Evolutionary conservation across 2,888 invertebrate genomes (phyloP), one percentile per base, ranked within the genome.

Genomic region (Hypena proboscidalis): DNA sequence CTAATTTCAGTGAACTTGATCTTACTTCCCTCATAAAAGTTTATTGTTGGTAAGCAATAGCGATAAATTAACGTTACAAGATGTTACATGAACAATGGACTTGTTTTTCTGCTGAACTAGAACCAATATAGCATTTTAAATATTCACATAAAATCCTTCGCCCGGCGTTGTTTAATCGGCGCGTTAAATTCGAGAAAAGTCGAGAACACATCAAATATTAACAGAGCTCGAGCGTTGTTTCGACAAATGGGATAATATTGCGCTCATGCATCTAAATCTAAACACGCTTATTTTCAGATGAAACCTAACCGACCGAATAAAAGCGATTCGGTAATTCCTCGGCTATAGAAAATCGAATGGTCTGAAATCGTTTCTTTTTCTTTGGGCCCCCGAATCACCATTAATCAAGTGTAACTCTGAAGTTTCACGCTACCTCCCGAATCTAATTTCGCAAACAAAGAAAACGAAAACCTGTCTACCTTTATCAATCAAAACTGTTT

Each of bases 401-500:
- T 90, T 87, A 88, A 89, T 90, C 88, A 89, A 86, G 80, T 82
- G 77, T 77, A 83, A 84, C 83, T 74, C 77, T 83, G 83, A 83
- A 88, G 81, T 81, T 83, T 81, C 80, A 78, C 82, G 83, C 83
- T 79, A 82, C 80, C 83, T 84, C 75, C 83, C 68, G 79, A 85
- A 88, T 86, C 85, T 85, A 88, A 90, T 88, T 88, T 84, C 77
- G 82, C 82, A 88, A 90, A 89, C 88, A 89, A 89, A 88, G 85
- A 88, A 89, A 86, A 79, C 83, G 85, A 83, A 88, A 88, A 83
- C 81, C 85, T 82, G 87, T 89, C 89, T 88, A 89, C 89, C 88
- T 88, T 87, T 90, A 89, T 89, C 90, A 89, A 89, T 90, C 88
- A 89, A 88, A 90, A 89, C 83, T 85, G 84, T 85, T 87, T 83